Evolutionary conservation across 1,140 invertebrate species (phyloP), one percentile per base, ranked within the genome.

Genomic region (Drosophila kohkoa): DNA sequence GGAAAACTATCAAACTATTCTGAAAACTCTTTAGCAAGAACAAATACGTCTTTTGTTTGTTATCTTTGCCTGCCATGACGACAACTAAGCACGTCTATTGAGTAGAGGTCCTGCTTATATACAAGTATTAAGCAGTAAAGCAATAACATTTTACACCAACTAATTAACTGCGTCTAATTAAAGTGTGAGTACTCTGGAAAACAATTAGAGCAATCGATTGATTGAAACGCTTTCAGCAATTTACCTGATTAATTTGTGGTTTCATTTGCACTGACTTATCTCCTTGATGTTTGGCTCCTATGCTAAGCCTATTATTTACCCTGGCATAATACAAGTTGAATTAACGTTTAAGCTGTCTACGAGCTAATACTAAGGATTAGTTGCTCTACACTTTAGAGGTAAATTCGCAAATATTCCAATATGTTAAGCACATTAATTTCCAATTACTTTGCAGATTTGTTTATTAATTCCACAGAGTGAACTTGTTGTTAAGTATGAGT

Each of bases 1-100:
- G 94, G 73, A 96, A 96, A n/a, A 95, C 25, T 11, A 15, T 16
- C 11, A 88, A 43, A 59, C 83, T 87, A 5, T 64, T 54, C 5
- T 20, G 32, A 45, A 87, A 80, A 43, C 82, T 72, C 2, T 55
- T 41, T 1, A 70, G 28, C 5, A 86, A 16, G 5, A 82, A 79
- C 10, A 54, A 15, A 45, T 55, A 52, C 2, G 28, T 25, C 11
- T 66, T 20, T 8, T 6, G 48, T 0, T 66, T 62, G 3, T 43
- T 58, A 51, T 11, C 13, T 10, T 51, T 57, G 5, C 15, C 35
- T 20, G 41, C 58, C 66, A 75, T 75, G 30, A 25, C 35, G 43
- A 25, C 8, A 25, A 58, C 6, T 55, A 8, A 51, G 4, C 20
- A 32, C 25, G 5, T 25, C 5, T 2, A 13, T 7, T 1, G 1